Conservation (phyloP, 2,113 vertebrate species). For the Psophia crepitans region DNA sequence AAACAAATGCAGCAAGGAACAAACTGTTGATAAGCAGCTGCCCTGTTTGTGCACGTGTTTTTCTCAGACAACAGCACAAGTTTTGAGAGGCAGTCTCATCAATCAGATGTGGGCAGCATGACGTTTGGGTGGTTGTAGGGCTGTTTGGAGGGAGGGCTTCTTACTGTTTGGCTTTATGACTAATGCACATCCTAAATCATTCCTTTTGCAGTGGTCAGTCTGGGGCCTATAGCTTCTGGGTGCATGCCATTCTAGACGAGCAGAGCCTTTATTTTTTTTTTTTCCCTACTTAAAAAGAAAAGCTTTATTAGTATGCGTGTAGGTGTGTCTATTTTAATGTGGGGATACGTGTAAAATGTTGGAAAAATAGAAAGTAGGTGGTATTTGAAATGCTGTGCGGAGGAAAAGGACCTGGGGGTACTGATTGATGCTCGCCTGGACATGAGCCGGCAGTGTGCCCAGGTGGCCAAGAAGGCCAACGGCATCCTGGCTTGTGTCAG, state of each 20-base stretch:
- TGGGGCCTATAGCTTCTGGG: neutral
- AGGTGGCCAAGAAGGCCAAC: too few relatives aligned
- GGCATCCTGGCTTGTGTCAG: too few relatives aligned
- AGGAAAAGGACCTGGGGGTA: too few relatives aligned
- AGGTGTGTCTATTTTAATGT: neutral
- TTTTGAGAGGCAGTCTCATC: neutral
- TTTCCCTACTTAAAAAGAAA: neutral
- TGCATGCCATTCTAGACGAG: neutral
- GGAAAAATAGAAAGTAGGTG: neutral
- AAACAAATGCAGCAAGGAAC: neutral
- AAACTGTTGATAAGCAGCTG: neutral
- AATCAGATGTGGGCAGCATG: neutral
- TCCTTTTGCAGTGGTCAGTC: neutral
- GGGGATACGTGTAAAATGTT: neutral
- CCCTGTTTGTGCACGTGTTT: neutral
- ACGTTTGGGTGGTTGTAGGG: neutral
- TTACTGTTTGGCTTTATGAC: neutral
- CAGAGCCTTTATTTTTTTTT: neutral
- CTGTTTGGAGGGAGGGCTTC: neutral
- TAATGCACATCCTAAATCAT: neutral
- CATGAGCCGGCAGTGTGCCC: too few relatives aligned
- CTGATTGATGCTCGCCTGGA: too few relatives aligned
- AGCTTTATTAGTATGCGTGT: neutral
- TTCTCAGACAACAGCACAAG: neutral
- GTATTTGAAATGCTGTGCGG: neutral